Evolutionary conservation across 1,140 invertebrate species (phyloP).

Genomic region (Propsilocerus akamusi): DNA sequence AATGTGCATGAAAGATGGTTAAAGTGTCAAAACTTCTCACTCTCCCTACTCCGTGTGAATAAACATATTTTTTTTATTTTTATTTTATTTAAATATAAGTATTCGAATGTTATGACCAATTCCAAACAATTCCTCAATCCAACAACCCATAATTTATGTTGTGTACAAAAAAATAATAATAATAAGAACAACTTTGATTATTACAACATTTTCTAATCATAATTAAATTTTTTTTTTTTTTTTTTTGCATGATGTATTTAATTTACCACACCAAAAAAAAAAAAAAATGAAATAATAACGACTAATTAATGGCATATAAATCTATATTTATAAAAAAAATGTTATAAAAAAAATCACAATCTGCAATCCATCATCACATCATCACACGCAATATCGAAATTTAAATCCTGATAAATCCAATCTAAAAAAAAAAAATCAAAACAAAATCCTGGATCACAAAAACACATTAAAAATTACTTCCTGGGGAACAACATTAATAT

Average conservation of each 20-base stretch:
- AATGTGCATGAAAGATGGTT: too few relatives aligned
- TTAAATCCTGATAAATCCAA: conserved; percentile 7
- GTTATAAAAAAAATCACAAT: neutral
- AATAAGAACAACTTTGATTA: neutral
- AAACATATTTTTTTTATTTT: too few relatives aligned
- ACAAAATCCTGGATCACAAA: conserved; percentile 9
- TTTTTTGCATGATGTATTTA: conserved; percentile 5
- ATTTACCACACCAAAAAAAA: neutral
- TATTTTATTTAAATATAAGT: too few relatives aligned
- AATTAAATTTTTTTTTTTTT: conserved; percentile 6
- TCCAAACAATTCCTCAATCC: too few relatives aligned
- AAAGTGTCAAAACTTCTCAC: too few relatives aligned
- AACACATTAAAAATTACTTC: conserved; percentile 9
- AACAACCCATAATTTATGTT: neutral
- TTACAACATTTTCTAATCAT: neutral
- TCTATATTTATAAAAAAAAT: neutral
- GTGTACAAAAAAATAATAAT: neutral
- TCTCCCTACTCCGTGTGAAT: too few relatives aligned
- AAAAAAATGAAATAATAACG: neutral
- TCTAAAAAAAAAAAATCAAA: conserved; percentile 5
- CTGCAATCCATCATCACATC: neutral
- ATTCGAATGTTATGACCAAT: too few relatives aligned
- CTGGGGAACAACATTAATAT: conserved; percentile 7
- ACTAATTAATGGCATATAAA: neutral
- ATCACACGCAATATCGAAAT: conserved; percentile 11